Percentiles rank a stretch among this genome's conserved stretches.
phyloP scores from a whole-genome alignment of 2,797 vertebrate genomes.

The Channa striata region DNA sequence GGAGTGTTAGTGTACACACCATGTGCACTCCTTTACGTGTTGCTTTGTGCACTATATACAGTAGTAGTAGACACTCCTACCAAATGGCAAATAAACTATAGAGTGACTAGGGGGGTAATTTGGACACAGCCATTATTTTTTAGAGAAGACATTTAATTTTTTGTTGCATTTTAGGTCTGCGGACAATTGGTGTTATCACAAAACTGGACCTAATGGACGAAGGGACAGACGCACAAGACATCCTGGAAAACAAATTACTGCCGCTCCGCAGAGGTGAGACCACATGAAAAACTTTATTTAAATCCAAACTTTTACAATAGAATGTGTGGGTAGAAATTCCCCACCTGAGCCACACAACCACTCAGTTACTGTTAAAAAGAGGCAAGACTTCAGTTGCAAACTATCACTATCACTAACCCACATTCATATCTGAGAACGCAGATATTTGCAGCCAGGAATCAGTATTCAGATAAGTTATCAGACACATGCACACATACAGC shows the following conservation, averaged over 20 bases:
- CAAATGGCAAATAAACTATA: no score
- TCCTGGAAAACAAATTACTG: constrained; percentile 95
- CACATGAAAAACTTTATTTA: no score
- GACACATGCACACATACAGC: neutral
- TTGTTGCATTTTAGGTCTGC: constrained; percentile 81
- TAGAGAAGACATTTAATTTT: no score
- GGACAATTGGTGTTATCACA: constrained; percentile 97
- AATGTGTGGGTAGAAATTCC: no score
- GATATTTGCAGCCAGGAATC: neutral
- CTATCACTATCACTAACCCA: neutral
- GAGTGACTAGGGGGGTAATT: no score
- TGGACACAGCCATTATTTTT: no score
- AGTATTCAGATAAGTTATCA: neutral
- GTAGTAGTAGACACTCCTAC: no score
- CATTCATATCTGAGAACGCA: neutral
- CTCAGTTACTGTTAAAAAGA: neutral
- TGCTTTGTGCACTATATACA: no score
- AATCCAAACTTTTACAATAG: no score
- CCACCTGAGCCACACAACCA: neutral
- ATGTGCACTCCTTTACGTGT: no score
- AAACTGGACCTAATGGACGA: constrained; percentile 98
- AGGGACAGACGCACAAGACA: constrained; percentile 93
- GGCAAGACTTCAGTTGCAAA: neutral
- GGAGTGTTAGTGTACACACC: no score
- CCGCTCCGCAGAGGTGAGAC: constrained; percentile 91